Conservation (phyloP, 2,797 vertebrate species). For the Spea hammondii region DNA sequence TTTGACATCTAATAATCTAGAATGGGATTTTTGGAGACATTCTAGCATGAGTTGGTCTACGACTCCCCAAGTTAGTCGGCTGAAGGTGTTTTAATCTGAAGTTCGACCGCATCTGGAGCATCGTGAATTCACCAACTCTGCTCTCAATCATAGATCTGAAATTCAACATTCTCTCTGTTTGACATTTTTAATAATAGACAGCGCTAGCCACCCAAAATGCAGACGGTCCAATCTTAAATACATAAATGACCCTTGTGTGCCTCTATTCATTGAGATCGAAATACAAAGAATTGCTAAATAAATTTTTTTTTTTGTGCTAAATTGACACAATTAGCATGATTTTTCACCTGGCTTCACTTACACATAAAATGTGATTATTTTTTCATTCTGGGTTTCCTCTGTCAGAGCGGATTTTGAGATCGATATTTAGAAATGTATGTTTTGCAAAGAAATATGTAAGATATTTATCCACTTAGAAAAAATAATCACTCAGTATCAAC, state of each 20-base stretch:
- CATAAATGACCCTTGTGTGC: neutral
- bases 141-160: neutral
- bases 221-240: neutral
- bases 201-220: neutral
- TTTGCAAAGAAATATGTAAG: neutral
- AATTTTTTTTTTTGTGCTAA: neutral
- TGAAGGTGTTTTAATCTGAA: too few relatives aligned
- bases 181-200: neutral
- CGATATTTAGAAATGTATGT: neutral
- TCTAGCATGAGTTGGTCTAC: too few relatives aligned
- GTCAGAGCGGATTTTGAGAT: neutral
- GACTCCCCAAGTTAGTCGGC: too few relatives aligned
- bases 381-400: neutral
- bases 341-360: neutral
- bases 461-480: neutral
- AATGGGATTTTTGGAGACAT: neutral
- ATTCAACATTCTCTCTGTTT: conserved; percentile 2
- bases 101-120: too few relatives aligned
- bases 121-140: neutral
- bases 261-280: neutral
- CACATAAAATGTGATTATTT: neutral
- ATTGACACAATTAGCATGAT: neutral
- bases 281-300: neutral
- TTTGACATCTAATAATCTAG: neutral
- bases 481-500: neutral